These are phyloP conservation scores for Fulmarus glacialis DNA, from an alignment of 2,113 vertebrate species.

Conservation along the genomic window DNA sequence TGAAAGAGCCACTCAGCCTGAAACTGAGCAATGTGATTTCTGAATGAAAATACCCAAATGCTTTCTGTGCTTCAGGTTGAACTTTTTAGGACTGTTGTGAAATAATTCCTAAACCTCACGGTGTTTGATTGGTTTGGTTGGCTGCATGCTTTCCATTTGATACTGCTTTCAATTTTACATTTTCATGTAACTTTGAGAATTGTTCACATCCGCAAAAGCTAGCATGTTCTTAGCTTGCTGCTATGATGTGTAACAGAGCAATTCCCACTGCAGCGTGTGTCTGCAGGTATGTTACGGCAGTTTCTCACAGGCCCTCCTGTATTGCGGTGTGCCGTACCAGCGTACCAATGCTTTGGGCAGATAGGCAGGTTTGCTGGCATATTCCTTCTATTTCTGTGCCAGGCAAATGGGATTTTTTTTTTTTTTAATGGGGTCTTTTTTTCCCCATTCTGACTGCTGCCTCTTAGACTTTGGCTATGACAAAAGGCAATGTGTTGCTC, in stretches of 20 bases:
- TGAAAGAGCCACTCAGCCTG: slow-evolving; percentile 53
- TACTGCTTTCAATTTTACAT: slow-evolving; percentile 8
- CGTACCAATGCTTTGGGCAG: not conserved
- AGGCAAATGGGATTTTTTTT: not conserved
- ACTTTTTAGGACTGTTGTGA: slow-evolving; percentile 52
- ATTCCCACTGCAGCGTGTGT: not conserved
- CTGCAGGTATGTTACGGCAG: not conserved
- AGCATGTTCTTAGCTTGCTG: slow-evolving; percentile 48
- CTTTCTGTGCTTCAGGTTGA: slow-evolving; percentile 44
- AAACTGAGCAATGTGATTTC: not conserved
- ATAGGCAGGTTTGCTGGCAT: not conserved
- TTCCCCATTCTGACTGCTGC: not conserved
- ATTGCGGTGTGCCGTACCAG: not conserved
- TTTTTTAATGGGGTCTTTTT: not conserved
- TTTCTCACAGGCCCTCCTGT: not conserved
- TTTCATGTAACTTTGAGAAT: not conserved
- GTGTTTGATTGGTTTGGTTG: slow-evolving; percentile 27
- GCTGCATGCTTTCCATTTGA: slow-evolving; percentile 52
- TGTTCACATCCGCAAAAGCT: not conserved
- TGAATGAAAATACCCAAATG: not conserved
- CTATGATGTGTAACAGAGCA: not conserved
- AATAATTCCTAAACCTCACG: slow-evolving; percentile 43
- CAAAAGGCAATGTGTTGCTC: not conserved
- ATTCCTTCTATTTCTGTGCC: not conserved
- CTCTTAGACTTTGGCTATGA: not conserved